Conservation (phyloP, 2,113 vertebrate genomes). For the Anarhynchus alexandrinus region DNA sequence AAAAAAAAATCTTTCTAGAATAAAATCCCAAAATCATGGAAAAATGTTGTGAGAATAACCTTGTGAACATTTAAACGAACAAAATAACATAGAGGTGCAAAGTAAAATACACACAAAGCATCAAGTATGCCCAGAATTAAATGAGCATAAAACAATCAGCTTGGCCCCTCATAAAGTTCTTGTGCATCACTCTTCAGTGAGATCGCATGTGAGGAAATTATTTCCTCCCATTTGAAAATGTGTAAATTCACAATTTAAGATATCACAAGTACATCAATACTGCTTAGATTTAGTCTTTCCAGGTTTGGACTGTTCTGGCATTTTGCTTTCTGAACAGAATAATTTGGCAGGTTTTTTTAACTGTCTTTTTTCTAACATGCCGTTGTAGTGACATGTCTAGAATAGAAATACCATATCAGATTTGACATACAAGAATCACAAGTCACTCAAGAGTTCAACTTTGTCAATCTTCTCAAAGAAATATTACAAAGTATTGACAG, state of each 20-base stretch:
- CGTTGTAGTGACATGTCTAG: neutral
- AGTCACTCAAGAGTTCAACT: slow-evolving; percentile 13
- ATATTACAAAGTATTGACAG: neutral
- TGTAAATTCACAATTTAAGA: neutral
- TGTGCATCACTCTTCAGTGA: neutral
- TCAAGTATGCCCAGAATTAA: neutral
- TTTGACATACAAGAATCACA: slow-evolving; percentile 25
- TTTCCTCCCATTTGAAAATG: neutral
- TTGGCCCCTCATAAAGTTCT: neutral
- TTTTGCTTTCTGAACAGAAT: neutral
- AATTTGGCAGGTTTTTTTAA: neutral
- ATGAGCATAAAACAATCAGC: neutral
- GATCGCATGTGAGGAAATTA: neutral
- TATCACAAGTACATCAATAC: neutral
- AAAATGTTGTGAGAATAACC: neutral
- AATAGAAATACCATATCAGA: neutral
- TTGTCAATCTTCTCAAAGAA: neutral
- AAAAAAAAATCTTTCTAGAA: neutral
- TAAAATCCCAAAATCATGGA: neutral
- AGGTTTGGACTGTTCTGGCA: neutral
- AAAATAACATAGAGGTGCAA: neutral
- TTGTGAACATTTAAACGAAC: neutral
- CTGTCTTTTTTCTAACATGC: neutral
- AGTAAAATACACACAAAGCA: neutral
- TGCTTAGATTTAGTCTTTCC: neutral